Evolutionary conservation across 2,113 vertebrate genomes (phyloP).

Genomic region (Chiloscyllium plagiosum): DNA sequence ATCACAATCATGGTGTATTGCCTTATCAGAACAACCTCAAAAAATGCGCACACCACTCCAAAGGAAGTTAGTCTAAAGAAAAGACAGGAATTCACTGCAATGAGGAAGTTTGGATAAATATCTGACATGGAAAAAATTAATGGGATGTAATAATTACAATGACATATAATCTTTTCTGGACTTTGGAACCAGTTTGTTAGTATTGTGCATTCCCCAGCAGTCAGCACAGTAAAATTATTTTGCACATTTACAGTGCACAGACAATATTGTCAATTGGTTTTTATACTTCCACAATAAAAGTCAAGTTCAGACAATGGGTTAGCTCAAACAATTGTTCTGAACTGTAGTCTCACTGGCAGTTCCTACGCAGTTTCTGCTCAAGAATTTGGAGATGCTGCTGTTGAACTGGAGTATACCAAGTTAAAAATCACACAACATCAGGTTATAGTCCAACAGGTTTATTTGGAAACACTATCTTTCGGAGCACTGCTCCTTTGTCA

Average conservation of each 20-base stretch:
- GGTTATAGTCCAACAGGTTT: too few species aligned
- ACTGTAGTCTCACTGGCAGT: neutral
- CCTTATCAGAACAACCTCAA: neutral
- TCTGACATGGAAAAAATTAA: neutral
- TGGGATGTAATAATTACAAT: neutral
- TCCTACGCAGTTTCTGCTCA: neutral
- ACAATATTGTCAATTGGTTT: neutral
- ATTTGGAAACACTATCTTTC: too few species aligned
- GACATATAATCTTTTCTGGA: neutral
- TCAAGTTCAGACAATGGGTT: neutral
- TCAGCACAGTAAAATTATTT: neutral
- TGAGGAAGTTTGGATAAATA: neutral
- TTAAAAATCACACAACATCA: too few species aligned
- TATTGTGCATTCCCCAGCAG: neutral
- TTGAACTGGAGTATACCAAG: too few species aligned
- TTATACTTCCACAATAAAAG: neutral
- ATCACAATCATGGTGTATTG: neutral
- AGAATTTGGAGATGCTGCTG: too few species aligned
- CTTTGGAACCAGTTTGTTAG: neutral
- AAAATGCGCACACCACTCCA: neutral
- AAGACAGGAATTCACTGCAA: neutral
- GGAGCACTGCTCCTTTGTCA: too few species aligned
- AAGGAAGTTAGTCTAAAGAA: neutral
- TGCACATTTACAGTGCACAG: neutral
- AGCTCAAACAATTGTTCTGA: neutral